Evolutionary conservation across 1,140 invertebrate genomes (phyloP).

Genomic region (Hylyphantes graminicola): DNA sequence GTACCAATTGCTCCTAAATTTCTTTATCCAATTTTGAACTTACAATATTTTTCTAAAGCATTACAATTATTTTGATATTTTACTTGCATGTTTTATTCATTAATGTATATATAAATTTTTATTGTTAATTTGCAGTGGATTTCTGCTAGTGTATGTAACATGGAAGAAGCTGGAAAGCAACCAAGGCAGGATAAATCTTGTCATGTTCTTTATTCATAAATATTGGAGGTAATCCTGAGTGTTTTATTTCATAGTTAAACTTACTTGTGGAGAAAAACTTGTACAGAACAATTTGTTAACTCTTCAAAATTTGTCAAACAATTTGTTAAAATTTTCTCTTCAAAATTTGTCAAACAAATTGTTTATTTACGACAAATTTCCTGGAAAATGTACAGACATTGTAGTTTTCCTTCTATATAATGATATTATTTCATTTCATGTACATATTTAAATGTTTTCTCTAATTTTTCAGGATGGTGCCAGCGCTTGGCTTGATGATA

Average conservation of each 20-base stretch:
- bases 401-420: neutral
- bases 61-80: neutral
- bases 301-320: neutral
- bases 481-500: constrained; percentile 52
- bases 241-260: neutral
- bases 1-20: too few species aligned
- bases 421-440: neutral
- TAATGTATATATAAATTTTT: neutral
- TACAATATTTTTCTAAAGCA: too few species aligned
- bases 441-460: neutral
- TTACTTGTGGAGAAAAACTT: neutral
- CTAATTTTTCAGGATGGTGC: constrained; percentile 53
- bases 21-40: too few species aligned
- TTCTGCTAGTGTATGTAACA: constrained; percentile 56
- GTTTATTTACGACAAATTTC: neutral
- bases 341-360: neutral
- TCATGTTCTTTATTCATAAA: constrained; percentile 57
- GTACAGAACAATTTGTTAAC: too few species aligned
- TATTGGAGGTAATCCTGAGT: constrained; percentile 56
- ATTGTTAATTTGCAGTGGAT: constrained; percentile 52
- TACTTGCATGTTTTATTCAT: neutral
- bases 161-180: constrained; percentile 58
- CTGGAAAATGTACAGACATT: neutral
- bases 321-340: neutral
- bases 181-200: constrained; percentile 50